Evolutionary conservation across 2,888 invertebrate species (phyloP).

Genomic region (Acanthosepion pharaonis): DNA sequence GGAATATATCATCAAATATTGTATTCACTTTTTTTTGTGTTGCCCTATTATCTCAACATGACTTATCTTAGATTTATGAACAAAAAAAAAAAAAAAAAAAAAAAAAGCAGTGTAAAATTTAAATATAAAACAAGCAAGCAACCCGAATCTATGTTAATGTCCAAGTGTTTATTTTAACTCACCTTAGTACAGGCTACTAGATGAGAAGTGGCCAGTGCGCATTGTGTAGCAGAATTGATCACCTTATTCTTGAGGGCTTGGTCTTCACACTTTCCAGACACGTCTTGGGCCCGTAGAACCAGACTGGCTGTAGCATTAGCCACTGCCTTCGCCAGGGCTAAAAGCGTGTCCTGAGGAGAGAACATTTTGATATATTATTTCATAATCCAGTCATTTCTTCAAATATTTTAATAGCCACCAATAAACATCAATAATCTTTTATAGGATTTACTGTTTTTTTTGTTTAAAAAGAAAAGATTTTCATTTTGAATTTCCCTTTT

Average conservation of each 20-base stretch:
- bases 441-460: background rate
- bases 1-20: too few species aligned
- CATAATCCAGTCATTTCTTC: background rate
- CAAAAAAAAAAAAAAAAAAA: background rate
- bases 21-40: too few species aligned
- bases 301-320: conserved; percentile 97
- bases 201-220: conserved; percentile 97
- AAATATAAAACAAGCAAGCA: too few species aligned
- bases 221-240: conserved; percentile 96
- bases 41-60: too few species aligned
- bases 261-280: conserved; percentile 89
- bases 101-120: too few species aligned
- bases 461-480: background rate
- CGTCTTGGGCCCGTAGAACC: conserved; percentile 95
- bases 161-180: conserved; percentile 52
- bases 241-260: conserved; percentile 88
- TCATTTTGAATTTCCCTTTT: background rate
- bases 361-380: conserved; percentile 12
- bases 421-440: background rate
- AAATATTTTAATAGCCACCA: background rate
- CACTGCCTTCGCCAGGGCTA: conserved; percentile 95
- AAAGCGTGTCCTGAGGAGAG: conserved; percentile 83
- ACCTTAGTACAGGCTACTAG: conserved; percentile 96
- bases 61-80: background rate
- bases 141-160: too few species aligned